phyloP scores from a whole-genome alignment of 1,140 invertebrate genomes.

The Andricus grossulariae region DNA sequence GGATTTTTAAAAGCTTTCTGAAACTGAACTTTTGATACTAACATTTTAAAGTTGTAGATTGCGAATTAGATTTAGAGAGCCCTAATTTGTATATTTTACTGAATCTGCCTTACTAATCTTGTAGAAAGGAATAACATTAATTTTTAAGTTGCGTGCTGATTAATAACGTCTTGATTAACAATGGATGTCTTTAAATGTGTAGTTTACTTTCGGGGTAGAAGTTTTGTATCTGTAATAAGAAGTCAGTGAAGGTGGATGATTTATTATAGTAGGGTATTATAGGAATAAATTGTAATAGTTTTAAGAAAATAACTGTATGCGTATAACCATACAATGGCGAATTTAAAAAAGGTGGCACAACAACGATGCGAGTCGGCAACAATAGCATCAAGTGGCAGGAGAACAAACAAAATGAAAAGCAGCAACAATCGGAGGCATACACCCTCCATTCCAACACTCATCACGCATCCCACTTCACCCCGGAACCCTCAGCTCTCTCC shows the following conservation, averaged over 20 bases:
- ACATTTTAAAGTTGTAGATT: neutral
- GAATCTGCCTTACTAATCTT: neutral
- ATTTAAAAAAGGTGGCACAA: conserved; percentile 67
- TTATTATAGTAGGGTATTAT: neutral
- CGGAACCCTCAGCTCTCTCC: conserved; percentile 79
- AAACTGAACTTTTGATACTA: conserved; percentile 1
- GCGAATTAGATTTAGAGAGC: neutral
- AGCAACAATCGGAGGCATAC: conserved; percentile 65
- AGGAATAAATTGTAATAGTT: neutral
- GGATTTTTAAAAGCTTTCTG: neutral
- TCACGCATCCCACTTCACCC: conserved; percentile 69
- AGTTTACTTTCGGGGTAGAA: neutral
- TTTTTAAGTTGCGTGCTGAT: neutral
- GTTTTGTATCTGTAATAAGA: neutral
- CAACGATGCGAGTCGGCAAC: conserved; percentile 66
- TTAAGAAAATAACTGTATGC: neutral
- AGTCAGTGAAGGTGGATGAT: conserved; percentile 8
- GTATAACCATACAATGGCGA: neutral
- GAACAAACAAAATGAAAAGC: conserved; percentile 68
- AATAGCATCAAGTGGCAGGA: conserved; percentile 64
- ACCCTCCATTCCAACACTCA: conserved; percentile 57
- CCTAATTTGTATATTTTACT: neutral
- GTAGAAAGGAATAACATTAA: neutral
- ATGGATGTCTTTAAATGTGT: neutral
- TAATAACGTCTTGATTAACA: neutral